Evolutionary conservation across 2,113 vertebrate genomes (phyloP).

Genomic region (Tupaia tana): DNA sequence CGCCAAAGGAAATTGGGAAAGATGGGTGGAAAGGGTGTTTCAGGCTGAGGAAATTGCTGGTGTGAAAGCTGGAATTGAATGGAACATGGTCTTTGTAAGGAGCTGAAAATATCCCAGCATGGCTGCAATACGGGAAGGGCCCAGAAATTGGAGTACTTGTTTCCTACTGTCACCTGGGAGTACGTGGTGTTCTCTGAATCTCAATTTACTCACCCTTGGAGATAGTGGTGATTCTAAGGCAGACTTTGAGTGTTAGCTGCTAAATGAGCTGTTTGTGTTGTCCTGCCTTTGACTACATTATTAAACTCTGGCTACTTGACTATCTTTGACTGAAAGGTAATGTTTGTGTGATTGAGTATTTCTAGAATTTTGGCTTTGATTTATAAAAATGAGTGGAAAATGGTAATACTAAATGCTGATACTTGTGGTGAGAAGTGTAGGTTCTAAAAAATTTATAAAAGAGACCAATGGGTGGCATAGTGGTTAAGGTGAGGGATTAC

Average conservation of each 20-base stretch:
- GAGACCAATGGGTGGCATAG: no score
- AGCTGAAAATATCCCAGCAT: no score
- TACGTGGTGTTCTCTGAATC: background rate
- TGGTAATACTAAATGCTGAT: background rate
- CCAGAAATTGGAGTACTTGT: background rate
- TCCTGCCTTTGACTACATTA: background rate
- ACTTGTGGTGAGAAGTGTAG: background rate
- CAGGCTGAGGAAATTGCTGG: background rate
- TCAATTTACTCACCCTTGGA: background rate
- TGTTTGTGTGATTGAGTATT: background rate
- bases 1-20: background rate
- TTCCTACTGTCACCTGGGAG: background rate
- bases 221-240: background rate
- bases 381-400: slow-evolving; percentile 28
- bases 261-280: background rate
- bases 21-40: background rate
- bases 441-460: background rate
- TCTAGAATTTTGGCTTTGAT: slow-evolving; percentile 7
- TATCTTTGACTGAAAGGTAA: background rate
- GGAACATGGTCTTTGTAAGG: background rate
- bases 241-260: background rate
- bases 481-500: no score
- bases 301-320: background rate
- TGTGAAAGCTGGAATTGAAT: background rate
- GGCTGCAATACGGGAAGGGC: background rate